phyloP scores from a whole-genome alignment of 2,888 invertebrate genomes.

The Cheilosia scutellata region DNA sequence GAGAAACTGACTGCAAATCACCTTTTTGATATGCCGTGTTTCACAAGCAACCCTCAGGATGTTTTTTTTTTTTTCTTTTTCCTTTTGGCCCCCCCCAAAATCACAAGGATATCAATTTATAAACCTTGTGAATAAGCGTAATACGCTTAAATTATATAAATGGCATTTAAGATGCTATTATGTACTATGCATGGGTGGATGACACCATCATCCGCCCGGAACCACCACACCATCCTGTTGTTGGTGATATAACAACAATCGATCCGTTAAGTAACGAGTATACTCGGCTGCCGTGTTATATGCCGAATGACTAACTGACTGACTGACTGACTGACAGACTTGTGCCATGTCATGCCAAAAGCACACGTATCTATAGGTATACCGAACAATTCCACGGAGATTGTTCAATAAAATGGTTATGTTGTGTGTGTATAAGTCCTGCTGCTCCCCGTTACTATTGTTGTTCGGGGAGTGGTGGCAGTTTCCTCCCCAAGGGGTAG shows the following conservation, averaged over 20 bases:
- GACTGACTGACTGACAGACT: slow-evolving; percentile 62
- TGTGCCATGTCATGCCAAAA: slow-evolving; percentile 40
- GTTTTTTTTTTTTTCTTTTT: background rate
- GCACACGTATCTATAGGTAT: slow-evolving; percentile 28
- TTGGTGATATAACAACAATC: slow-evolving; percentile 73
- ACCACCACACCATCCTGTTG: slow-evolving; percentile 3
- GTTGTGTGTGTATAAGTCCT: slow-evolving; percentile 2
- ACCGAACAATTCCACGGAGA: slow-evolving; percentile 68
- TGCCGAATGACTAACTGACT: slow-evolving; percentile 58
- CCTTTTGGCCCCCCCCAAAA: slow-evolving; percentile 1
- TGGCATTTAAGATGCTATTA: slow-evolving; percentile 73
- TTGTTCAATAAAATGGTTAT: slow-evolving; percentile 71
- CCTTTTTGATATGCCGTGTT: slow-evolving; percentile 42
- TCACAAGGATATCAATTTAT: slow-evolving; percentile 70
- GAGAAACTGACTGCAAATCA: slow-evolving; percentile 39
- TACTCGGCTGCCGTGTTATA: slow-evolving; percentile 13
- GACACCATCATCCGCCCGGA: slow-evolving; percentile 32
- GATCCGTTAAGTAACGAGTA: slow-evolving; percentile 73
- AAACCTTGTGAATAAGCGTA: slow-evolving; percentile 71
- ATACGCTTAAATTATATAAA: slow-evolving; percentile 73
- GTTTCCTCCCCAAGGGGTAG: background rate
- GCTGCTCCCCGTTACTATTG: slow-evolving; percentile 7
- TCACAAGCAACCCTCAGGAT: slow-evolving; percentile 2
- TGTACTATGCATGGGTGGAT: slow-evolving; percentile 62
- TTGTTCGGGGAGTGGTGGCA: slow-evolving; percentile 4